Evolutionary conservation across 2,888 invertebrate species (phyloP).

Genomic region (Sphaerophoria rueppellii): DNA sequence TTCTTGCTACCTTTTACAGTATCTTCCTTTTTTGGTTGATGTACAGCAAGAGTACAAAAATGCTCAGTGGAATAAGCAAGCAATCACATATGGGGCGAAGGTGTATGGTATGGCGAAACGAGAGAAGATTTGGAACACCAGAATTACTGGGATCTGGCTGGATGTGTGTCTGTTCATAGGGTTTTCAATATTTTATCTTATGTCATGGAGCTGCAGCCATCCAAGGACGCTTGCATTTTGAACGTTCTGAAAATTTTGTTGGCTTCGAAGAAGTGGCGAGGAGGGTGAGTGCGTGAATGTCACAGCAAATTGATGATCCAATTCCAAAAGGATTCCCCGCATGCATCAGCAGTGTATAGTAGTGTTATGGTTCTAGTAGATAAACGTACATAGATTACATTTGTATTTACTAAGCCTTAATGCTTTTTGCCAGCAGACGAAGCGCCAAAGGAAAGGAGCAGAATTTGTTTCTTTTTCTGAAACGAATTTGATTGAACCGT

Average conservation of each 20-base stretch:
- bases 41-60: conserved; percentile 39
- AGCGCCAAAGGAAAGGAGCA: conserved; percentile 18
- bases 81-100: conserved; percentile 1
- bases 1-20: conserved; percentile 39
- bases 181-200: conserved; percentile 66
- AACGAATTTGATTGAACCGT: conserved; percentile 13
- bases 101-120: neutral
- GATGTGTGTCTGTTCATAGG: conserved; percentile 51
- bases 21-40: conserved; percentile 52
- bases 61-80: conserved; percentile 60
- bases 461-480: neutral
- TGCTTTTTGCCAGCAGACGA: conserved; percentile 47
- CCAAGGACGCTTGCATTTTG: conserved; percentile 24
- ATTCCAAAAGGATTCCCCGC: conserved; percentile 51
- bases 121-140: conserved; percentile 4
- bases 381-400: conserved; percentile 56
- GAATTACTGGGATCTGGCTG: conserved; percentile 20
- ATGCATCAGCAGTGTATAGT: neutral
- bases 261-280: neutral
- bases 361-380: conserved; percentile 17
- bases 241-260: neutral
- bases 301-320: conserved; percentile 67
- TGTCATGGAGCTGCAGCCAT: neutral
- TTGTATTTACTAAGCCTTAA: conserved; percentile 65
- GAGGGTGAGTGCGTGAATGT: conserved; percentile 29